These are phyloP conservation scores for Dermolepida albohirtum DNA, from an alignment of 2,888 invertebrate species.

Conservation along the genomic window DNA sequence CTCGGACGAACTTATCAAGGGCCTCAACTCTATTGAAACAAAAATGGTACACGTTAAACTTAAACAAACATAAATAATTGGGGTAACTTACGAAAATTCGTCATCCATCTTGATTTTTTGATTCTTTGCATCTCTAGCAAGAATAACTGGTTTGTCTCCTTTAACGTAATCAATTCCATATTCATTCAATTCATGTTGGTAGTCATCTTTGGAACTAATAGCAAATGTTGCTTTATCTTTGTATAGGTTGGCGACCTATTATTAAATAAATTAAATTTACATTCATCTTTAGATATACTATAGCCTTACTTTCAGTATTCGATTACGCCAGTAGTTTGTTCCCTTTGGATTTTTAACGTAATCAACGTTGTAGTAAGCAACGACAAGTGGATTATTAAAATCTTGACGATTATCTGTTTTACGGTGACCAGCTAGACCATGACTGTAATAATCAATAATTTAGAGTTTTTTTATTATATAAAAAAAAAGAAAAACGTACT, in stretches of 20 bases:
- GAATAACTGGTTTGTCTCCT: constrained; percentile 90
- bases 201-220: constrained; percentile 92
- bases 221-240: constrained; percentile 83
- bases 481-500: constrained; percentile 75
- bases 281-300: not conserved
- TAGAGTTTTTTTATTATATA: constrained; percentile 22
- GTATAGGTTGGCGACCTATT: constrained; percentile 78
- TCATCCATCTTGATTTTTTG: constrained; percentile 91
- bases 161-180: constrained; percentile 89
- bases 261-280: constrained; percentile 29
- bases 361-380: constrained; percentile 94
- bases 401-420: constrained; percentile 86
- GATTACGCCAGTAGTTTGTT: constrained; percentile 99
- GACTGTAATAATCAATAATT: constrained; percentile 68
- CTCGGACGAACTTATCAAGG: constrained; percentile 86
- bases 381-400: constrained; percentile 89
- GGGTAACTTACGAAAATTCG: constrained; percentile 82
- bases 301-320: constrained; percentile 83
- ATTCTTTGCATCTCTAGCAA: constrained; percentile 84
- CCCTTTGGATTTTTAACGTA: constrained; percentile 97
- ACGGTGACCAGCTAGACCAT: constrained; percentile 93
- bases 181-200: constrained; percentile 94
- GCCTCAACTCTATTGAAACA: constrained; percentile 77
- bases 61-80: not conserved
- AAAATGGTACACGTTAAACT: not conserved